Percentiles rank a stretch among this genome's conserved stretches.
phyloP scores from a whole-genome alignment of 2,888 invertebrate genomes.

The Nysson spinosus region DNA sequence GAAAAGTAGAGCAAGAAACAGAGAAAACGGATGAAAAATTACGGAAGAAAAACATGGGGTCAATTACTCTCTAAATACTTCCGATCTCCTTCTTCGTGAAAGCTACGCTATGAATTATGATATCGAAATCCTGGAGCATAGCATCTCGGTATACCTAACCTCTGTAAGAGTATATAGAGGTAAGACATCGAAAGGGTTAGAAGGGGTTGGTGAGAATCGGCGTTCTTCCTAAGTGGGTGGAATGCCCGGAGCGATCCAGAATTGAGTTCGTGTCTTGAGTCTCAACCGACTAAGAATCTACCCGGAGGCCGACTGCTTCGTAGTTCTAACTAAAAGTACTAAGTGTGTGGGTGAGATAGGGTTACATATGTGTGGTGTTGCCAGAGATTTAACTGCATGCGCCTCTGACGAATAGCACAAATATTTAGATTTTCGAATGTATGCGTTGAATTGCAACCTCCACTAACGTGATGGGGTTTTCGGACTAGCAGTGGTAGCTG shows the following conservation, averaged over 20 bases:
- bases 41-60: too few relatives aligned
- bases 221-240: constrained; percentile 63
- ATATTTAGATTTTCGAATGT: not conserved
- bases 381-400: not conserved
- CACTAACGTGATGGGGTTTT: too few relatives aligned
- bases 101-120: too few relatives aligned
- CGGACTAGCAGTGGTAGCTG: too few relatives aligned
- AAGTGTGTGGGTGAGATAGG: not conserved
- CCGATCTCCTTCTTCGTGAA: too few relatives aligned
- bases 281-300: constrained; percentile 67
- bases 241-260: constrained; percentile 69
- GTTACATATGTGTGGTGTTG: not conserved
- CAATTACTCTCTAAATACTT: too few relatives aligned
- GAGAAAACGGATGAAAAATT: too few relatives aligned
- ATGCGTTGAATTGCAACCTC: not conserved
- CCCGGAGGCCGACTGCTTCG: constrained; percentile 42
- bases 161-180: too few relatives aligned
- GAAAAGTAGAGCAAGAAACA: too few relatives aligned
- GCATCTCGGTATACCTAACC: too few relatives aligned
- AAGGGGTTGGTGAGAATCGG: constrained; percentile 29
- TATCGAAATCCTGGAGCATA: too few relatives aligned
- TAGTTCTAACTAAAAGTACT: constrained; percentile 15
- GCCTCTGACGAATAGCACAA: not conserved
- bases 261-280: constrained; percentile 75
- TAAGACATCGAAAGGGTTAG: constrained; percentile 10